Base-by-base conservation (phyloP, 37 sponge, comb jelly and placozoan genomes). In the Beroe ovata region DNA sequence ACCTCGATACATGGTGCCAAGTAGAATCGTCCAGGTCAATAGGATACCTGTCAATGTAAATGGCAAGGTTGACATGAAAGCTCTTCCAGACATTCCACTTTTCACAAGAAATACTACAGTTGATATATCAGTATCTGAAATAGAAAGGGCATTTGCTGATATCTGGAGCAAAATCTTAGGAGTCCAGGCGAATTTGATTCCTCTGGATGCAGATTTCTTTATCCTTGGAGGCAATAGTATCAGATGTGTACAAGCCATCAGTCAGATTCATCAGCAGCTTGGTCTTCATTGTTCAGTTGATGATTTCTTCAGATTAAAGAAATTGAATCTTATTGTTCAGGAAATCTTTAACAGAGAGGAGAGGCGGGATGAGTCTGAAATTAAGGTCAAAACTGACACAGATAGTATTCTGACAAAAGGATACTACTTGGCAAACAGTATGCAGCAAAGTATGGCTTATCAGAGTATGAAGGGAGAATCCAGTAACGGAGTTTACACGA, bases 1-100 rank as follows among this genome's bases (percentile, higher is more conserved):
- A 23, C 90, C 93, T 33, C 35, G 90, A 32, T 91, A 93, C 71
- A 93, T 93, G 93, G 63, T 92, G 0, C 93, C 93, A 8, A 88
- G 64, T 22, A 19, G 39, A 25, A 58, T 93, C 0, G 8, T 90
- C 0, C 22, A 90, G 14, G 3, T 92, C 19, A 89, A 91, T 28
- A 35, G 59, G 8, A 26, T 93, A 28, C 92, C 92, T 3, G 41
- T 88, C 41, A 90, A 38, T 0, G 88, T 36, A 0, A 60, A 72
- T 22, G 92, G 93, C 0, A 93, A 93, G 66, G 58, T 92, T 8
- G 88, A 93, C 37, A 63, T 71, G 33, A 59, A 36, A 2, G 36
- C 60, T 19, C 81, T 93, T 16, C 54, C 54, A 16, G 54, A 47
- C 6, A 11, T 47, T 47, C 54, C 35, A 36, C 6, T 11, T 62